Evolutionary conservation across 1,140 invertebrate species (phyloP).

Genomic region (Megathymus violae): DNA sequence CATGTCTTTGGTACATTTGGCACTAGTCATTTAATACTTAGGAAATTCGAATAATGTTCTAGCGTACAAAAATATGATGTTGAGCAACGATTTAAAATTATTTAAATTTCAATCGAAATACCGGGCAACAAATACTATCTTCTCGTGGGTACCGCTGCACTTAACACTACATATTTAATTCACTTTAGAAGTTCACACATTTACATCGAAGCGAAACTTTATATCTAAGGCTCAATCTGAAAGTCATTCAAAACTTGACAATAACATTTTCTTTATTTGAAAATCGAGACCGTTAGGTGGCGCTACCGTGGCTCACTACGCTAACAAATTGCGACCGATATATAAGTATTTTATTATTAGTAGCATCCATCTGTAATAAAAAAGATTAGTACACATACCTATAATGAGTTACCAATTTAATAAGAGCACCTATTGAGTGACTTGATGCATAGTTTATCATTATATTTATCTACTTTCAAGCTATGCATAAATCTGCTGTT

Average conservation of each 20-base stretch:
- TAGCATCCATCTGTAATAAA: neutral
- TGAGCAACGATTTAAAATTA: conserved; percentile 63
- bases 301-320: neutral
- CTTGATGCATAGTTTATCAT: neutral
- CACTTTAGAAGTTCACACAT: neutral
- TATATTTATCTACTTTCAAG: neutral
- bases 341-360: neutral
- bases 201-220: neutral
- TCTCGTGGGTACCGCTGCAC: conserved; percentile 33
- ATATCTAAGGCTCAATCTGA: neutral
- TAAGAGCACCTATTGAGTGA: neutral
- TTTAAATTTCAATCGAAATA: conserved; percentile 65
- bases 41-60: conserved; percentile 43
- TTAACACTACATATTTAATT: neutral
- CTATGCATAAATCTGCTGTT: neutral
- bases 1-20: conserved; percentile 61
- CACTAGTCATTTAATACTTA: conserved; percentile 51
- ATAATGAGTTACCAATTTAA: neutral
- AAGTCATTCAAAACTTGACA: neutral
- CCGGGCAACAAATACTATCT: conserved; percentile 70
- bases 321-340: neutral
- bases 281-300: neutral
- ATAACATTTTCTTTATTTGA: neutral
- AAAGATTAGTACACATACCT: neutral
- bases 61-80: conserved; percentile 55